Percentiles rank a stretch among this genome's conserved stretches.
phyloP scores from a whole-genome alignment of 92 coral and sea anemone genomes.

The Phenganax stokvisi region DNA sequence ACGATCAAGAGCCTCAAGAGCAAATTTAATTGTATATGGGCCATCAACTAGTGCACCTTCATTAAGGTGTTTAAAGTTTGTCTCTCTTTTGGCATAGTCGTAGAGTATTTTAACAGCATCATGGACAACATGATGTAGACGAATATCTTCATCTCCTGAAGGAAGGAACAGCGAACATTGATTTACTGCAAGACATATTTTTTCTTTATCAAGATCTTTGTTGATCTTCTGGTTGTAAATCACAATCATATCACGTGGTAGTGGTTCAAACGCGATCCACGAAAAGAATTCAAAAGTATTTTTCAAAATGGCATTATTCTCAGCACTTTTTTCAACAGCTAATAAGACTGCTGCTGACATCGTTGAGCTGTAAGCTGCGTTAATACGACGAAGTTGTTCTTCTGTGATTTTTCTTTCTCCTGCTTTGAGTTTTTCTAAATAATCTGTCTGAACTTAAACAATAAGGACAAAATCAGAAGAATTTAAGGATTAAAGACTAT shows the following conservation, averaged over 20 bases:
- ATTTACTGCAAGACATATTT: background rate
- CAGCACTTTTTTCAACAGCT: background rate
- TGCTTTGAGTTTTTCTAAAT: background rate
- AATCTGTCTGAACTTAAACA: too few relatives aligned
- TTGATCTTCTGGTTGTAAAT: background rate
- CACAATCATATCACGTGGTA: background rate
- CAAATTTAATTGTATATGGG: background rate
- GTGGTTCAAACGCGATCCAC: background rate
- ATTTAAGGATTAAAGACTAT: too few relatives aligned
- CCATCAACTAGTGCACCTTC: background rate
- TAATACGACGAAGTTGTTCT: background rate
- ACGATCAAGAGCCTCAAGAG: background rate
- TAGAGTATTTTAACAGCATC: background rate
- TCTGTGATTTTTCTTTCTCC: slow-evolving; percentile 36
- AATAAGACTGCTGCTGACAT: background rate
- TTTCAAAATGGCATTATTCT: background rate
- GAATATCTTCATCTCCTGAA: background rate
- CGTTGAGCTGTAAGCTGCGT: background rate
- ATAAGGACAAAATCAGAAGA: too few relatives aligned
- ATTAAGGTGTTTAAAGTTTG: background rate
- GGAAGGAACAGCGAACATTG: background rate
- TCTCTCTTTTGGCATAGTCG: background rate
- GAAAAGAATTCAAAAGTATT: background rate
- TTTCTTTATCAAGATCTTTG: background rate
- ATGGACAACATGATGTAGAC: background rate